Evolutionary conservation across 2,888 invertebrate genomes (phyloP).

Genomic region (Boloria euphrosyne): DNA sequence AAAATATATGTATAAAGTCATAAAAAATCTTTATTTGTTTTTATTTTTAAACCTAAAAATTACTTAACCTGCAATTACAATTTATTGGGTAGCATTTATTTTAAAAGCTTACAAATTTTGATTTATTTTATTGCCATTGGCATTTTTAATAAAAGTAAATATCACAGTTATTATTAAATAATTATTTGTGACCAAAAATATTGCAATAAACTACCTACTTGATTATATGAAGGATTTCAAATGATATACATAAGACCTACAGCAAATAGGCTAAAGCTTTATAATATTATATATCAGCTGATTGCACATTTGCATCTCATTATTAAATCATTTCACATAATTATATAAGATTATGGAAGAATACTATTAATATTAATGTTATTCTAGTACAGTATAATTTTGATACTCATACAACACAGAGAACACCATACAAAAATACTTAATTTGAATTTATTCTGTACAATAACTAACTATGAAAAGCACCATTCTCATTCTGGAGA

Average conservation of each 20-base stretch:
- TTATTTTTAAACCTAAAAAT: slow-evolving; percentile 37
- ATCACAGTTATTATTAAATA: slow-evolving; percentile 79
- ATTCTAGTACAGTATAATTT: slow-evolving; percentile 25
- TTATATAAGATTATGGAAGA: slow-evolving; percentile 39
- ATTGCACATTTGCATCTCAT: slow-evolving; percentile 51
- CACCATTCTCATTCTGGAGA: slow-evolving; percentile 76
- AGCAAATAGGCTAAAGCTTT: slow-evolving; percentile 34
- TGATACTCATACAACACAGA: slow-evolving; percentile 43
- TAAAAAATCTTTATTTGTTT: slow-evolving; percentile 49
- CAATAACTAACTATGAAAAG: slow-evolving; percentile 79
- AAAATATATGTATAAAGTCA: slow-evolving; percentile 32
- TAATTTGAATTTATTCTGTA: slow-evolving; percentile 80
- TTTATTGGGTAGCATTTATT: slow-evolving; percentile 43
- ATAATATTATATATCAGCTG: slow-evolving; percentile 47
- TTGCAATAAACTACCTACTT: slow-evolving; percentile 55
- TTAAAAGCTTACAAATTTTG: slow-evolving; percentile 52
- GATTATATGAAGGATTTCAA: slow-evolving; percentile 59
- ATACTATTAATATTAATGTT: slow-evolving; percentile 35
- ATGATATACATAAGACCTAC: slow-evolving; percentile 44
- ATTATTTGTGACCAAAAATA: slow-evolving; percentile 75
- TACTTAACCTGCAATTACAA: slow-evolving; percentile 44
- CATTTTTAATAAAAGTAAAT: slow-evolving; percentile 77
- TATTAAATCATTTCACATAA: slow-evolving; percentile 32
- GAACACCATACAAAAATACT: slow-evolving; percentile 67
- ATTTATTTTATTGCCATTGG: slow-evolving; percentile 75